Conservation (phyloP, 2,797 vertebrate species). For the Gymnoscopelus microlampas region DNA sequence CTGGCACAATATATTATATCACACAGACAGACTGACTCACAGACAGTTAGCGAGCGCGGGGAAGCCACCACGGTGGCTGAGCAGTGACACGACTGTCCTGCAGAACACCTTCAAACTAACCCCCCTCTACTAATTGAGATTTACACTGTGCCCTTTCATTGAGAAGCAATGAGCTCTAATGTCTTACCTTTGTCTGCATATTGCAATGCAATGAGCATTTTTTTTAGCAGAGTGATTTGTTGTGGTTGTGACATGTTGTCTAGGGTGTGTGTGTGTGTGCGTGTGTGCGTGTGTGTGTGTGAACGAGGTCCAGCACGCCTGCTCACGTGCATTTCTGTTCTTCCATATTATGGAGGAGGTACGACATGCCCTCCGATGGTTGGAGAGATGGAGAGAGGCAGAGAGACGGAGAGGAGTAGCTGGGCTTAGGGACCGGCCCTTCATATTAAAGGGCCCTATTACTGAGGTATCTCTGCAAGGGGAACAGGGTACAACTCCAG, state of each 20-base stretch:
- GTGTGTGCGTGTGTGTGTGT: conserved; percentile 43
- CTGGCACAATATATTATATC: too few relatives aligned
- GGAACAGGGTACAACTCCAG: conserved; percentile 76
- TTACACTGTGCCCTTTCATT: conserved; percentile 77
- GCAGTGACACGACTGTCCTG: conserved; percentile 39
- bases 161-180: conserved; percentile 81
- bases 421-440: conserved; percentile 72
- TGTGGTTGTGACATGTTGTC: conserved; percentile 78
- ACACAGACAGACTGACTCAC: conserved; percentile 22
- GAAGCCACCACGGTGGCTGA: conserved; percentile 38
- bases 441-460: conserved; percentile 83
- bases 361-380: conserved; percentile 32
- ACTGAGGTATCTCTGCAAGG: conserved; percentile 73
- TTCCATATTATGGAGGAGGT: conserved; percentile 55
- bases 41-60: conserved; percentile 23
- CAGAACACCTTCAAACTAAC: conserved; percentile 53
- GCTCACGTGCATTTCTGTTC: conserved; percentile 70
- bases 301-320: conserved; percentile 60
- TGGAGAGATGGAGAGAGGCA: conserved; percentile 14
- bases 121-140: conserved; percentile 64
- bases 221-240: conserved; percentile 75
- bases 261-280: conserved; percentile 45
- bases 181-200: conserved; percentile 83
- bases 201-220: conserved; percentile 84
- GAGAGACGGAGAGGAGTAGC: conserved; percentile 32